Base-by-base conservation (phyloP, 2,113 vertebrate genomes). In the Scomber japonicus region DNA sequence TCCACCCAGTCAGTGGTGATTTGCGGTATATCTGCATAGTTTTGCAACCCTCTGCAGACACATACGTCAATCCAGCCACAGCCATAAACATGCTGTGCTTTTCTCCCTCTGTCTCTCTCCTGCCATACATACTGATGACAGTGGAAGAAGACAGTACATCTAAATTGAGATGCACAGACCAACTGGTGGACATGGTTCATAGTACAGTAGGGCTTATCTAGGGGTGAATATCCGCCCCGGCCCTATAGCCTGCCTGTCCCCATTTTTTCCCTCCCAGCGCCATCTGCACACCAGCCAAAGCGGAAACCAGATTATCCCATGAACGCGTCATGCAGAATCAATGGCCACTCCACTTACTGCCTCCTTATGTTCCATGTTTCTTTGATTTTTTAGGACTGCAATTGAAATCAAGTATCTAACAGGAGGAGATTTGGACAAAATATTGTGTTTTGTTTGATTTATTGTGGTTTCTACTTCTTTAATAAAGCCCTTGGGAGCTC, bases 271-370 rank as follows among this genome's bases (percentile, higher is more conserved):
- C 60, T 86, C 80, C 71, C 78, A 71, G 50, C 21, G 57, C 93
- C 93, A 95, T 94, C 94, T 95, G 94, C 88, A 65, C 85, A 72
- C 62, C 80, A 77, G 85, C 86, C 85, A 91, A 73, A 89, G 90
- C 70, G 51, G 84, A 94, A 89, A 93, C 88, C 86, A 94, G 92
- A 94, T 94, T 94, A 95, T 93, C 89, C 78, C 80, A 80, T 70
- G 87, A 82, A 78, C 75, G 27, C 35, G 82, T 90, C 87, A 89
- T 73, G 66, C 80, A 55, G 84, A 91, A 89, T 88, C 87, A 86
- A 87, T 89, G 76, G 68, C 60, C 73, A 48, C 72, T 76, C 49
- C 35, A 49, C 69, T 82, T 44, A 57, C 75, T 56, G 67, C 56
- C 49, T 80, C 31, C 57, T 73, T 50, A 51, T 84, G 60, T 11